Conservation (phyloP, 2,113 vertebrate species). For the Cebidichthys violaceus region DNA sequence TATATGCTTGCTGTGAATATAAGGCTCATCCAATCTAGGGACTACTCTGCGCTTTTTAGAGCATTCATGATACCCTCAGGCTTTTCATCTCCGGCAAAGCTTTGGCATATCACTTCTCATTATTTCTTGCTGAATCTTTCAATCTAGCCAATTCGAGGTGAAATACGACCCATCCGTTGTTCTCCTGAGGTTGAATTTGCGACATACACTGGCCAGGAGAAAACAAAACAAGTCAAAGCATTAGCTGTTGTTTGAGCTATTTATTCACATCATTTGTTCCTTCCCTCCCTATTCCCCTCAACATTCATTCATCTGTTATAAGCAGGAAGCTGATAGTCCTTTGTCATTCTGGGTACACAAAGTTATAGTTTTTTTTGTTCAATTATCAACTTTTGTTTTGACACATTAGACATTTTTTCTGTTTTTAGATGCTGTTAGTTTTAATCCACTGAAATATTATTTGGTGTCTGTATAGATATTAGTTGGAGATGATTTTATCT, state of each 20-base stretch:
- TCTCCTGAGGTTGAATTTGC: constrained; percentile 71
- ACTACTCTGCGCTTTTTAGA: constrained; percentile 72
- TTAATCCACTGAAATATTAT: neutral
- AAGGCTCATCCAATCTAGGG: constrained; percentile 71
- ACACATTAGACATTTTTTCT: constrained; percentile 9
- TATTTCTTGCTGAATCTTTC: constrained; percentile 79
- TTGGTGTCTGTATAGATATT: neutral
- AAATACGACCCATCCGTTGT: constrained; percentile 55
- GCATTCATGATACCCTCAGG: constrained; percentile 75
- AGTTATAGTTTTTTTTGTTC: constrained; percentile 34
- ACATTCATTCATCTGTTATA: constrained; percentile 46
- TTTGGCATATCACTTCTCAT: constrained; percentile 81
- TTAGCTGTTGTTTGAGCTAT: constrained; percentile 49
- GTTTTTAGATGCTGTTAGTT: neutral
- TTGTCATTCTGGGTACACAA: constrained; percentile 18
- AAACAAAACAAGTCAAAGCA: constrained; percentile 21
- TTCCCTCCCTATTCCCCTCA: constrained; percentile 21
- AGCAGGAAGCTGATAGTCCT: constrained; percentile 15
- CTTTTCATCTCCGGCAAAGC: constrained; percentile 75
- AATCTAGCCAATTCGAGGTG: constrained; percentile 73
- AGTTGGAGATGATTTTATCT: neutral
- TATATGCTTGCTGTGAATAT: constrained; percentile 67
- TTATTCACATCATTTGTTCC: constrained; percentile 50
- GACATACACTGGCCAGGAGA: constrained; percentile 26
- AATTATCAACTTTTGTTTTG: constrained; percentile 19